Conservation (phyloP, 35 echinoderm and acorn worm genomes). For the Ophiothrix spiculata region DNA sequence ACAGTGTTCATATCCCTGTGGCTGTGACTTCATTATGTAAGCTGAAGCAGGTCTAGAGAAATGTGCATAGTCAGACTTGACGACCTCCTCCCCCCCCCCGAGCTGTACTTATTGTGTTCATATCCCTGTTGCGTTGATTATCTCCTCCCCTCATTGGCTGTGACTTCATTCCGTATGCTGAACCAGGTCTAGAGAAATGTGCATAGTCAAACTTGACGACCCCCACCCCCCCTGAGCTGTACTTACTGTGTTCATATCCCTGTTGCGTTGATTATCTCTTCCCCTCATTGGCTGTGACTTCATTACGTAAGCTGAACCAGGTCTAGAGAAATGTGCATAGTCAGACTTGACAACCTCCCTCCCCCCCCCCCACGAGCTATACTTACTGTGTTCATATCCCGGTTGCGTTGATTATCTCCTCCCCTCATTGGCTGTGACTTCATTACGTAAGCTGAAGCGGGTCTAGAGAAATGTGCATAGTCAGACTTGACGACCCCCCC, state of each 20-base stretch:
- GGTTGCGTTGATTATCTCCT: not conserved
- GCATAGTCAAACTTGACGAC: constrained; percentile 74
- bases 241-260: not conserved
- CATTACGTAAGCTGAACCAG: constrained; percentile 95
- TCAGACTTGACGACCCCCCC: too few species aligned
- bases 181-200: constrained; percentile 88
- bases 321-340: constrained; percentile 81
- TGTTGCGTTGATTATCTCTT: not conserved
- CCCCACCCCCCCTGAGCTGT: too few species aligned
- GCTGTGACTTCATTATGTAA: constrained; percentile 77
- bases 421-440: constrained; percentile 56
- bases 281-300: constrained; percentile 56
- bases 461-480: constrained; percentile 81
- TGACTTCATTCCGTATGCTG: constrained; percentile 88
- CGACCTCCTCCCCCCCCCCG: constrained; percentile 62
- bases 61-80: too few species aligned
- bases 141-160: constrained; percentile 35
- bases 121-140: not conserved
- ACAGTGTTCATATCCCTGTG: constrained; percentile 7
- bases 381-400: not conserved
- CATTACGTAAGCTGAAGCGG: constrained; percentile 94
- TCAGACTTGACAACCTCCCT: too few species aligned
- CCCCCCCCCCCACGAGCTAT: too few species aligned
- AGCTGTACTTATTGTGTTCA: constrained; percentile 14
- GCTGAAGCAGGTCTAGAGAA: constrained; percentile 90